Conservation (phyloP, 2,888 invertebrate species). For the Suillia variegata region DNA sequence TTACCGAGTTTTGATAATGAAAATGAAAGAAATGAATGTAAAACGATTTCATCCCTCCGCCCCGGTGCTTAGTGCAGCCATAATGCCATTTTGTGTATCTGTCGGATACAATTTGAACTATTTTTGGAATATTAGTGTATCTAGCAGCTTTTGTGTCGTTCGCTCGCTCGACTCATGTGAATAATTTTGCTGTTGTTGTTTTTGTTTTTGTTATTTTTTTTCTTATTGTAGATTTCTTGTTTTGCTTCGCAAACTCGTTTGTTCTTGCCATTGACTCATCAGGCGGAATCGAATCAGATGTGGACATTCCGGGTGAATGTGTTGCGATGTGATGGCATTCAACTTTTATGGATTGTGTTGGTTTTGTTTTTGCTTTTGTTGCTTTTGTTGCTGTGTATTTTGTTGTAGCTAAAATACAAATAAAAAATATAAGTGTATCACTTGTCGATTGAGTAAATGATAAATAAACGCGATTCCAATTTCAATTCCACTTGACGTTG, state of each 20-base stretch:
- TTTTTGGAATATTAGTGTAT: not conserved
- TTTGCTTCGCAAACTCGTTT: conserved; percentile 34
- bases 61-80: not conserved
- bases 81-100: conserved; percentile 6
- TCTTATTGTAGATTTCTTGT: no score
- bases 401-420: not conserved
- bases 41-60: not conserved
- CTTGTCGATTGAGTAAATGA: conserved; percentile 40
- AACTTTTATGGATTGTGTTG: not conserved
- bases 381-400: not conserved
- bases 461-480: conserved; percentile 26
- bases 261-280: conserved; percentile 37
- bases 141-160: not conserved
- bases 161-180: not conserved
- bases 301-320: conserved; percentile 7
- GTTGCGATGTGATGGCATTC: conserved; percentile 4
- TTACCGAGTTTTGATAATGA: conserved; percentile 2
- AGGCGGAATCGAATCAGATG: conserved; percentile 3
- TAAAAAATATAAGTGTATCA: conserved; percentile 27
- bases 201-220: not conserved
- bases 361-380: not conserved
- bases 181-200: not conserved
- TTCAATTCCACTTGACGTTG: conserved; percentile 18
- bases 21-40: not conserved
- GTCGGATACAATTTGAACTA: conserved; percentile 1